These are phyloP conservation scores for Oscheius sp. DNA, from an alignment of 2,888 invertebrate genomes.

Conservation along the genomic window DNA sequence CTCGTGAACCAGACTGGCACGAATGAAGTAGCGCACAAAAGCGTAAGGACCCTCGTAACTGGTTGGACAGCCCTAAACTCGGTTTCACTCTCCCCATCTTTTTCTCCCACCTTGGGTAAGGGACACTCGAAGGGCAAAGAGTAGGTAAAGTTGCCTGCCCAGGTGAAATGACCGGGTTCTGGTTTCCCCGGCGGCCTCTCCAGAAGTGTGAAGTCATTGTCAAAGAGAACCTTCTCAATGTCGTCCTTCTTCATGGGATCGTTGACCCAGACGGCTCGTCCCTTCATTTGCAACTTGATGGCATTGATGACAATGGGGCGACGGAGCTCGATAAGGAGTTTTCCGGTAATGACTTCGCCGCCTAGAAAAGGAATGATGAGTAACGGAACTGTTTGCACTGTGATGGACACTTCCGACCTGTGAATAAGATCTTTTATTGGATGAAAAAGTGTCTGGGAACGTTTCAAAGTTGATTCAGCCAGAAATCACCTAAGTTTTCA, in stretches of 20 bases:
- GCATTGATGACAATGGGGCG: conserved; percentile 54
- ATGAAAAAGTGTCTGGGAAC: background rate
- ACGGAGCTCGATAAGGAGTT: conserved; percentile 49
- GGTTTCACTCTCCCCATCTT: background rate
- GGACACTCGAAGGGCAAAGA: conserved; percentile 71
- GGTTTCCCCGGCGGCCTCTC: conserved; percentile 72
- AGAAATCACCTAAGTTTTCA: background rate
- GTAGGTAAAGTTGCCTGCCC: conserved; percentile 68
- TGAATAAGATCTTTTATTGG: background rate
- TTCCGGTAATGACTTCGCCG: conserved; percentile 56
- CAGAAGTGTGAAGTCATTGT: conserved; percentile 69
- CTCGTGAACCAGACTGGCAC: conserved; percentile 66
- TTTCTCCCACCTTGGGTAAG: conserved; percentile 61
- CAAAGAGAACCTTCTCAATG: conserved; percentile 68
- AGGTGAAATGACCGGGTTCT: conserved; percentile 71
- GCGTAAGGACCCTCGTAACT: conserved; percentile 70
- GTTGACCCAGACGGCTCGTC: conserved; percentile 57
- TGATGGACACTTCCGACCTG: background rate
- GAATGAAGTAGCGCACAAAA: conserved; percentile 70
- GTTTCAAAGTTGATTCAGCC: background rate
- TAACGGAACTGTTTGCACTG: background rate
- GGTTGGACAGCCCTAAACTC: conserved; percentile 64
- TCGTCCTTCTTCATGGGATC: conserved; percentile 59
- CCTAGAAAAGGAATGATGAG: conserved; percentile 33
- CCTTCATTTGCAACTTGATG: conserved; percentile 60